Evolutionary conservation across 2,113 vertebrate genomes (phyloP), one percentile per base, ranked within the genome.

Genomic region (Larimichthys polyactis): DNA sequence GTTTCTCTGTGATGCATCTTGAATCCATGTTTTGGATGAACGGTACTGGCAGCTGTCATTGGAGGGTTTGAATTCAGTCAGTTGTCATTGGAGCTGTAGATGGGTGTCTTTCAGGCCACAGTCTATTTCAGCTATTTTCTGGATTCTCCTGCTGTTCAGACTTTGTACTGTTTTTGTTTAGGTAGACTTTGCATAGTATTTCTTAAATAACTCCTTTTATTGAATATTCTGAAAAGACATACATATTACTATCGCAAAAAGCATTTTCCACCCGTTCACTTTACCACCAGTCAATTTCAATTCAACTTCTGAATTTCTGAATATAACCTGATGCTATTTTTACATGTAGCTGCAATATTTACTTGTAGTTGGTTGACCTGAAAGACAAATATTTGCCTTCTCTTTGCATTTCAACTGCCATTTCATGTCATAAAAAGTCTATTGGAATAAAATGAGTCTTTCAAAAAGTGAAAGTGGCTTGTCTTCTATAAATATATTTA

Each of bases 311-410:
- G 14, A 32, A 63, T 71, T 67, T 72, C 11, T 32, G n/a, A 80
- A 24, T 40, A 64, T 62, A 62, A 80, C 14, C 58, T 81, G 80
- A 71, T 87, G 78, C 81, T 84, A 78, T 84, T 84, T 88, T 80
- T 63, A 29, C 40, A 66, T 60, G 27, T n/a, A 17, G 78, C 4
- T 48, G 55, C 22, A 65, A 63, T 22, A 51, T 58, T 59, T 46
- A 46, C 27, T 65, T 55, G n/a, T 54, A n/a, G 46, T 79, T 63
- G 11, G 27, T 81, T 69, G 27, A 77, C 46, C 59, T 32, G 40
- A 8, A 74, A 52, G 20, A 36, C 69, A 15, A 46, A 51, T 29
- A 40, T 49, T 59, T 83, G 16, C 49, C 67, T 73, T 74, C 12
- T 65, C 11, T 73, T 68, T 83, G 54, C 59, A 75, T 84, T 83